Conservation (phyloP, 2,888 invertebrate genomes). For the Pyrrhosoma nymphula region DNA sequence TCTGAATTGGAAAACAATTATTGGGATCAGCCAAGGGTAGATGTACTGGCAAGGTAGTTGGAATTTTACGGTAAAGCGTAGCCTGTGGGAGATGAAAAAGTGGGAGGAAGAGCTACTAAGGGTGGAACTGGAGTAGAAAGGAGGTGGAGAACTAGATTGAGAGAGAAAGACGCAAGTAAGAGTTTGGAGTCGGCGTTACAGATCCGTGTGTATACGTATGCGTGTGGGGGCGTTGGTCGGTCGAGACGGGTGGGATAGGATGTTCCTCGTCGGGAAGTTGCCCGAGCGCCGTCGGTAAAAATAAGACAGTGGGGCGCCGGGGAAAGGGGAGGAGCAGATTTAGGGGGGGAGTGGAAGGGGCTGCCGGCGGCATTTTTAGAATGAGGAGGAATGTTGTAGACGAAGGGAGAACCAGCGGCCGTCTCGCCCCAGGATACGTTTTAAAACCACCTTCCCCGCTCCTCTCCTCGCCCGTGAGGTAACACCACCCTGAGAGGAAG, state of each 20-base stretch:
- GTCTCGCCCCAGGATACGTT: not conserved
- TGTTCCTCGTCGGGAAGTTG: slow-evolving; percentile 5
- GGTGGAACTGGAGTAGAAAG: slow-evolving; percentile 17
- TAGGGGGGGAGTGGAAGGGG: not conserved
- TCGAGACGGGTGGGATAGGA: not conserved
- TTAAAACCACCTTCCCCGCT: too few species aligned
- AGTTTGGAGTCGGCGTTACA: not conserved
- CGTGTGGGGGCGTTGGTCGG: not conserved
- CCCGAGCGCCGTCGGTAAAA: slow-evolving; percentile 52
- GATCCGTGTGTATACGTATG: not conserved
- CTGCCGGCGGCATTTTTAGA: slow-evolving; percentile 62
- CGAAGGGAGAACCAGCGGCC: slow-evolving; percentile 23
- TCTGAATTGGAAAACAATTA: not conserved
- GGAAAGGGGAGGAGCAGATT: not conserved
- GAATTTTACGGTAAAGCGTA: not conserved
- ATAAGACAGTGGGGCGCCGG: slow-evolving; percentile 41
- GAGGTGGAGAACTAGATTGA: slow-evolving; percentile 11
- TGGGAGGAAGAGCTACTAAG: not conserved
- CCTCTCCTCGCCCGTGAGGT: slow-evolving; percentile 36
- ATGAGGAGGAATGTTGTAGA: slow-evolving; percentile 57
- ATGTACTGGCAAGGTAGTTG: not conserved
- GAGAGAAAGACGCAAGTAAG: slow-evolving; percentile 16
- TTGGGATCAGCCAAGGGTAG: not conserved
- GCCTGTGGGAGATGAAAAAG: not conserved
- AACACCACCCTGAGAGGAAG: not conserved